Evolutionary conservation across 2,113 vertebrate species (phyloP).

Genomic region (Nyctibius bracteatus): DNA sequence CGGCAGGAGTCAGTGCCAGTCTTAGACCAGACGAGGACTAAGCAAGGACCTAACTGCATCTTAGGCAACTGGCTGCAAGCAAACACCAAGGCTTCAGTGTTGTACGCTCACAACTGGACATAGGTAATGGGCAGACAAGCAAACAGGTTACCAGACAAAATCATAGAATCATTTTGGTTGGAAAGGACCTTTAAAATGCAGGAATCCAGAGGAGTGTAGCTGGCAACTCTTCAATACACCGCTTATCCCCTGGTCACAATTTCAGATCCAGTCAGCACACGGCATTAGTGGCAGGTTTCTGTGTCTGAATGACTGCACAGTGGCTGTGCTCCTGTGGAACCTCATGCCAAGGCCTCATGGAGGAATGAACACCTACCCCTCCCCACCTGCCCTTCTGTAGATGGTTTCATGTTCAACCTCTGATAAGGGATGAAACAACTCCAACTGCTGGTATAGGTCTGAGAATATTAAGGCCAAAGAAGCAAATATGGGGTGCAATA

Average conservation of each 20-base stretch:
- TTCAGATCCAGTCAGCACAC: neutral
- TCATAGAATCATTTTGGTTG: too few species aligned
- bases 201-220: neutral
- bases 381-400: neutral
- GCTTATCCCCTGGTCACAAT: neutral
- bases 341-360: neutral
- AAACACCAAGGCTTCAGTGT: neutral
- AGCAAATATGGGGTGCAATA: neutral
- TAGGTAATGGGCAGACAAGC: neutral
- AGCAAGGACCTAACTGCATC: neutral
- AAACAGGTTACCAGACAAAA: neutral
- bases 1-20: neutral
- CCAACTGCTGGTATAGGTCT: neutral
- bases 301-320: neutral
- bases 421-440: neutral
- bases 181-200: too few species aligned
- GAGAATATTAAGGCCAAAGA: neutral
- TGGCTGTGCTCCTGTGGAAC: neutral
- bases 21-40: neutral
- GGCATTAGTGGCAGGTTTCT: neutral
- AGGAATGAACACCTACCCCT: neutral
- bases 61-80: neutral
- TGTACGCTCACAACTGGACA: neutral
- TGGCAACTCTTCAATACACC: neutral
- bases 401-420: neutral